A percentile compares a stretch with the other conserved stretches of the same genome.
phyloP scores from a whole-genome alignment of 2,888 invertebrate genomes.

The Elegia similella region DNA sequence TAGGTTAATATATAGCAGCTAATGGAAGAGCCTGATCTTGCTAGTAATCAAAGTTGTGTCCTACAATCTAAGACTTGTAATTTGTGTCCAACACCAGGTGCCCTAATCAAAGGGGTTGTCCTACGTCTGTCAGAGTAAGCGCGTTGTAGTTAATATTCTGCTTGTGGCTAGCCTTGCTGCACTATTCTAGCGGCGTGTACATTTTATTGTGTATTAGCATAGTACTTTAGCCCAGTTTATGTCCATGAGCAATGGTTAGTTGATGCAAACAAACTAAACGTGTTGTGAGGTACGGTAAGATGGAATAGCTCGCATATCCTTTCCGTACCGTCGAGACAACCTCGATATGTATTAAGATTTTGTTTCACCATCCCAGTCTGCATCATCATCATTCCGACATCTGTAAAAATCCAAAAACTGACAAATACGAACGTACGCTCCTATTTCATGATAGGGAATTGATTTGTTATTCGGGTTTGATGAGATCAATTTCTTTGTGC shows the following conservation, averaged over 20 bases:
- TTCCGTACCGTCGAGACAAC: constrained; percentile 91
- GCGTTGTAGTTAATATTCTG: constrained; percentile 49
- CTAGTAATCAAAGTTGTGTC: constrained; percentile 34
- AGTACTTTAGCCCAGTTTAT: constrained; percentile 66
- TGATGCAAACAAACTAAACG: constrained; percentile 76
- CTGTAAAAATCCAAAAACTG: constrained; percentile 89
- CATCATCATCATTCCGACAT: constrained; percentile 98
- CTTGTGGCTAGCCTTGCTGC: constrained; percentile 69
- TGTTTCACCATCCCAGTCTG: constrained; percentile 97
- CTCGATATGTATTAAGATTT: constrained; percentile 88
- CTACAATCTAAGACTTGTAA: constrained; percentile 17
- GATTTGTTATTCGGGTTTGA: constrained; percentile 44
- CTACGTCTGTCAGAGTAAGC: constrained; percentile 41
- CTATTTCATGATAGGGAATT: constrained; percentile 42
- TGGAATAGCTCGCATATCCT: constrained; percentile 65
- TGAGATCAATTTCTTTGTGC: constrained; percentile 45
- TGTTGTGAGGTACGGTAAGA: constrained; percentile 73
- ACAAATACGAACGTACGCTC: constrained; percentile 71
- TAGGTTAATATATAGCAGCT: constrained; percentile 17
- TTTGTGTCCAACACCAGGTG: constrained; percentile 19
- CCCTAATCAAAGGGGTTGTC: constrained; percentile 19
- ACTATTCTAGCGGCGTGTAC: constrained; percentile 74
- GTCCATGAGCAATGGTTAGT: constrained; percentile 75
- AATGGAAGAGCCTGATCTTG: constrained; percentile 26
- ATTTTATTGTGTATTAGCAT: constrained; percentile 72